Evolutionary conservation across 2,113 vertebrate genomes (phyloP).

Genomic region (Coregonus clupeaformis): DNA sequence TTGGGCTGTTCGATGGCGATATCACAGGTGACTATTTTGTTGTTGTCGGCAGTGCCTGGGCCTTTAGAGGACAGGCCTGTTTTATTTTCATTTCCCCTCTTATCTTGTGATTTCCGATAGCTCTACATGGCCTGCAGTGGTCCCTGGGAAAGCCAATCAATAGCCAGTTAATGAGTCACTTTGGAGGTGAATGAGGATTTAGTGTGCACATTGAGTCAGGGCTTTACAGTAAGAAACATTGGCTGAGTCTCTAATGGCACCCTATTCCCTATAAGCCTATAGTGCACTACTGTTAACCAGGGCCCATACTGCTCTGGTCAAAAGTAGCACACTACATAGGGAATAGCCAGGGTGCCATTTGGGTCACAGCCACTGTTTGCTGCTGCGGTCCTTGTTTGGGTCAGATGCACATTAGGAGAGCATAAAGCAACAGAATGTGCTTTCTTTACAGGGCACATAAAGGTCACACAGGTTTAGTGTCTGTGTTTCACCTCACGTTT

Average conservation of each 20-base stretch:
- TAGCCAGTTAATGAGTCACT: slow-evolving; percentile 9
- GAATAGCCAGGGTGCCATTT: neutral
- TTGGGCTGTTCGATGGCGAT: neutral
- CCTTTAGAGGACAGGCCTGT: neutral
- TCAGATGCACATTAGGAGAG: neutral
- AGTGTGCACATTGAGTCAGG: neutral
- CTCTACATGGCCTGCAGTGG: slow-evolving; percentile 1
- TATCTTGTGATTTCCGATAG: slow-evolving; percentile 25
- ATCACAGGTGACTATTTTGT: neutral
- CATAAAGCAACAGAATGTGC: neutral
- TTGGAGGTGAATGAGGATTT: neutral
- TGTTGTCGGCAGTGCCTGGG: neutral
- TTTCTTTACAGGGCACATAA: neutral
- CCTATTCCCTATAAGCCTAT: too few species aligned
- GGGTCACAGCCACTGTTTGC: neutral
- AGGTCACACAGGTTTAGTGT: slow-evolving; percentile 6
- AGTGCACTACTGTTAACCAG: too few species aligned
- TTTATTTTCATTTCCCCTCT: slow-evolving; percentile 5
- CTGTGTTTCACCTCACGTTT: neutral
- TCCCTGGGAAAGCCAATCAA: slow-evolving; percentile 26
- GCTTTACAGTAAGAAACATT: too few species aligned
- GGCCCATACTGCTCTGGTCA: too few species aligned
- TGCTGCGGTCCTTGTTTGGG: neutral
- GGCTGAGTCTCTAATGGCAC: too few species aligned
- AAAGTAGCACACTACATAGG: too few species aligned